phyloP scores from a whole-genome alignment of 2,113 vertebrate species.

The Eupsittula cactorum region DNA sequence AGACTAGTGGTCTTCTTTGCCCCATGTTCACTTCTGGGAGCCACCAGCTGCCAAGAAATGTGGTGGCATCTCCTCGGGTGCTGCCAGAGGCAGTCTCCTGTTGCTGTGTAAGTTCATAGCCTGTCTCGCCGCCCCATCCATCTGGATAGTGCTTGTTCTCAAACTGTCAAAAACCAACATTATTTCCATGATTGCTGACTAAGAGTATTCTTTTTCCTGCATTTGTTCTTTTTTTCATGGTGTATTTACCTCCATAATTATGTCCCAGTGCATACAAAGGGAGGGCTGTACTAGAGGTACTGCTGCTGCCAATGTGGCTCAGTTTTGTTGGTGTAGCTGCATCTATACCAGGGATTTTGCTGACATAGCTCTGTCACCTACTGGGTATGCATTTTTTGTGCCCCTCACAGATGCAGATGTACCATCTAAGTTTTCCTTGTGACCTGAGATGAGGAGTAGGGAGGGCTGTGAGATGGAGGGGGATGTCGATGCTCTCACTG shows the following conservation, averaged over 20 bases:
- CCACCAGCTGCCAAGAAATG: not conserved
- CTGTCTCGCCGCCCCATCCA: fast-evolving
- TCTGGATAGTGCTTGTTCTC: not conserved
- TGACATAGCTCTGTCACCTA: not conserved
- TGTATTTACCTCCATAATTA: not conserved
- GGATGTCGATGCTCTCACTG: not conserved
- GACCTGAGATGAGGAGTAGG: not conserved
- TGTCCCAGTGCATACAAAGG: not conserved
- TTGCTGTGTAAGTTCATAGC: not conserved
- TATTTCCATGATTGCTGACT: not conserved
- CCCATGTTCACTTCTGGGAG: not conserved
- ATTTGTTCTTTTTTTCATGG: not conserved
- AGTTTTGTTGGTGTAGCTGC: slow-evolving; percentile 17
- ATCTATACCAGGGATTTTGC: not conserved
- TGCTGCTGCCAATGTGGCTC: not conserved
- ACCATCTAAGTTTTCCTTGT: not conserved
- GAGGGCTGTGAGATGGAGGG: not conserved
- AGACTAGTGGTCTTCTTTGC: not conserved
- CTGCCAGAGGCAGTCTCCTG: not conserved
- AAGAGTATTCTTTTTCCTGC: not conserved
- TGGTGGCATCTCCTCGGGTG: not conserved
- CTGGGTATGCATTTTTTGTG: not conserved
- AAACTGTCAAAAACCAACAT: not conserved
- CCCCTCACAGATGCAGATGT: not conserved
- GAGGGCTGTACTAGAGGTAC: not conserved